These are phyloP conservation scores for Lutjanus argentimaculatus DNA, from an alignment of 2,797 vertebrate species.

Conservation along the genomic window DNA sequence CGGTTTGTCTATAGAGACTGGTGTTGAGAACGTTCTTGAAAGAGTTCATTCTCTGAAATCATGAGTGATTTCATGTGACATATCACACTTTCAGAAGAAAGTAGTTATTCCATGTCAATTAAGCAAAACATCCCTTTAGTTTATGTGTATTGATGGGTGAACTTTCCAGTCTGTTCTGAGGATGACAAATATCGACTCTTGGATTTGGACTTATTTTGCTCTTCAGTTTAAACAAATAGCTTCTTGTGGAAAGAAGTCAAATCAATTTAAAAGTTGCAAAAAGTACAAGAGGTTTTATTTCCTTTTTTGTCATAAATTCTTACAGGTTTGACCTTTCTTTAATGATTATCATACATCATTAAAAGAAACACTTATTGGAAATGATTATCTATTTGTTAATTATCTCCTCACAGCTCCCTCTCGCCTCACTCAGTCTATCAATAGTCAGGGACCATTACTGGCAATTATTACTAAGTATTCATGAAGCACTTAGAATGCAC, in stretches of 20 bases:
- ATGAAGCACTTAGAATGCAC: conserved; percentile 41
- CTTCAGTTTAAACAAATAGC: conserved; percentile 24
- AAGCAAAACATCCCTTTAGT: conserved; percentile 19
- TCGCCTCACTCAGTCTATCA: conserved; percentile 7
- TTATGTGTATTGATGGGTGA: conserved; percentile 36
- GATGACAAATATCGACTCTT: conserved; percentile 40
- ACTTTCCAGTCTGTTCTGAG: conserved; percentile 18
- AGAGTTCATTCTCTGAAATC: conserved; percentile 18
- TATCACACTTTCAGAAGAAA: conserved; percentile 25
- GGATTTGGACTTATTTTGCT: conserved; percentile 2
- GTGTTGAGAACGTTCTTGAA: not conserved
- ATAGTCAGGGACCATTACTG: conserved; percentile 31
- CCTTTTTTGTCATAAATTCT: conserved; percentile 10
- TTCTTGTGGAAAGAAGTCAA: not conserved
- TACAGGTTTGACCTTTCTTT: conserved; percentile 42
- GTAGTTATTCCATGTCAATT: conserved; percentile 24
- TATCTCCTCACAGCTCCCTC: conserved; percentile 39
- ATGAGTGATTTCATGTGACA: not conserved
- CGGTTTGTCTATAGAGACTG: not conserved
- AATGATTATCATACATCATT: conserved; percentile 49
- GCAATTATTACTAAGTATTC: conserved; percentile 44
- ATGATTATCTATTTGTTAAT: conserved; percentile 58
- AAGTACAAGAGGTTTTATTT: not conserved
- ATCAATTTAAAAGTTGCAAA: conserved; percentile 31
- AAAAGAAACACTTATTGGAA: conserved; percentile 35